Percentiles rank a stretch among this genome's conserved stretches.
phyloP scores from a whole-genome alignment of 1,140 invertebrate genomes.

The Augochlora pura region DNA sequence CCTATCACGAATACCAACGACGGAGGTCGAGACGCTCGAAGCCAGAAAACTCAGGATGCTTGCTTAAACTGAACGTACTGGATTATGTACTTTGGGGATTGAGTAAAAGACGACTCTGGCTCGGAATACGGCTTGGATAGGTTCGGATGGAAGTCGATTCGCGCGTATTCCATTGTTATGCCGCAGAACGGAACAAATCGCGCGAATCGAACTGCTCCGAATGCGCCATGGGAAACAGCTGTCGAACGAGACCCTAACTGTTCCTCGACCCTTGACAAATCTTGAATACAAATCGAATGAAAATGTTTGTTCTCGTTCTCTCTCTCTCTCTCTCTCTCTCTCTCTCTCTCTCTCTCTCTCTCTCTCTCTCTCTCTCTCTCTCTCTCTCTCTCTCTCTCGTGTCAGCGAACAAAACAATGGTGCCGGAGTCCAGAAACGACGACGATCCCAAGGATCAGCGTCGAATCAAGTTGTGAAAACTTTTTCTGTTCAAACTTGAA shows the following conservation, averaged over 20 bases:
- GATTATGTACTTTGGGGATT: constrained; percentile 39
- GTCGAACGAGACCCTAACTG: constrained; percentile 17
- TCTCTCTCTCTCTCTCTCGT: no score
- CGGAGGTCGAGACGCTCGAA: constrained; percentile 48
- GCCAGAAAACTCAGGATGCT: constrained; percentile 45
- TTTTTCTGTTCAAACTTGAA: neutral
- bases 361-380: no score
- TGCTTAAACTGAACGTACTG: constrained; percentile 49
- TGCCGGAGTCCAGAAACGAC: no score
- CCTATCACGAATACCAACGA: constrained; percentile 50
- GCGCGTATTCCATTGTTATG: constrained; percentile 40
- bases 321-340: no score
- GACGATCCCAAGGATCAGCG: no score
- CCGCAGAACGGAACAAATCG: constrained; percentile 25
- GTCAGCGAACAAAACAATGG: no score
- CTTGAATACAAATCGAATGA: neutral
- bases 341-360: no score
- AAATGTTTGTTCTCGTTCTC: no score
- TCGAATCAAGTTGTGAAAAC: no score
- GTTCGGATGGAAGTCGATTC: constrained; percentile 45
- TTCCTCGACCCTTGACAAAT: constrained; percentile 18
- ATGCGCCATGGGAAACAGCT: constrained; percentile 15
- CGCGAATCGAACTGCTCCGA: constrained; percentile 24
- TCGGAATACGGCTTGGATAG: no score
- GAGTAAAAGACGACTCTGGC: no score